Base-by-base conservation (phyloP, 2,888 invertebrate genomes). In the Dryobotodes eremita region DNA sequence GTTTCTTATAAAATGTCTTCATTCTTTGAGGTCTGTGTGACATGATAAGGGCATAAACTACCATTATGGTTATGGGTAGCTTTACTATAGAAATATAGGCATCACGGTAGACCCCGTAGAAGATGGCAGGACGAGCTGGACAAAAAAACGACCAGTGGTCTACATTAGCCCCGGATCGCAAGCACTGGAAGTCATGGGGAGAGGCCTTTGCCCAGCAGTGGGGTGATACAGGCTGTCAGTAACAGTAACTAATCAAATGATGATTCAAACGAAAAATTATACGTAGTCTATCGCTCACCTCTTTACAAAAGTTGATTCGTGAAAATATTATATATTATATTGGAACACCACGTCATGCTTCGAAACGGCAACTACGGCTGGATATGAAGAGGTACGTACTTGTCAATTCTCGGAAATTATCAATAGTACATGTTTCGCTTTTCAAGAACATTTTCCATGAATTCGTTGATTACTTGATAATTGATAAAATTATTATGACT, bases 391-490 rank as follows among this genome's bases (percentile, higher is more conserved):
- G 68, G 59, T 61, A 76, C n/a, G 10, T 71, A 64, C 68, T 57
- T 78, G 61, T 62, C 68, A 71, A n/a, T 71, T 69, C 79, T 17
- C 79, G 50, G 68, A 79, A 78, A 70, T 71, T 62, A 68, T 61
- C 31, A 57, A 13, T 55, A 48, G 8, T 68, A 48, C 36, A 65
- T 53, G 55, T 53, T 26, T 59, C n/a, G 53, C 31, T 55, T 62
- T 65, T 64, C 59, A 82, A 65, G 50, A 80, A 68, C 46, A n/a
- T 15, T 36, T 83, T 71, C 81, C 57, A 23, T 46, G 79, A 62
- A 83, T 57, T 57, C 3, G 6, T 55, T 46, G 78, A 77, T 77
- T 20, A 48, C 57, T 26, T 78, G 71, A 36, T n/a, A n/a, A n/a
- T n/a, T n/a, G n/a, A n/a, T n/a, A 75, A 66, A 2, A 36, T n/a